Conservation (phyloP, 2,797 vertebrate species). For the Dendrocincla fuliginosa region DNA sequence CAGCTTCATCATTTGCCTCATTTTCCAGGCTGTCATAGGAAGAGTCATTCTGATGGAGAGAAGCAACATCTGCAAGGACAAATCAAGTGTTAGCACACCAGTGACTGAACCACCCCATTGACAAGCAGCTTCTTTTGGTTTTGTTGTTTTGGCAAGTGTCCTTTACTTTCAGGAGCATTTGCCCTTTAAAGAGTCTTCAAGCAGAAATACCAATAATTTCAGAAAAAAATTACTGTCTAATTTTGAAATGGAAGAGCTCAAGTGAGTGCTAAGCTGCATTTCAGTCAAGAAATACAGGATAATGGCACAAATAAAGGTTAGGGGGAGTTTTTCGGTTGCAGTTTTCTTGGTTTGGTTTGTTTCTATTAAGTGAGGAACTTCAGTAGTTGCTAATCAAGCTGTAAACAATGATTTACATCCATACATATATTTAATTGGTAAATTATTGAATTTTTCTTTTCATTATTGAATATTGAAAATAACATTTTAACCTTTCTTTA, state of each 20-base stretch:
- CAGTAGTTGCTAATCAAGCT: background rate
- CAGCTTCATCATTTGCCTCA: conserved; percentile 88
- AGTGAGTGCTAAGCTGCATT: background rate
- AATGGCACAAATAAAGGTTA: background rate
- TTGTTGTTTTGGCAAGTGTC: background rate
- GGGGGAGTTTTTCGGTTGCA: accelerated
- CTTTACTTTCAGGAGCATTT: background rate
- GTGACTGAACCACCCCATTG: background rate
- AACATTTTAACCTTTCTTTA: background rate
- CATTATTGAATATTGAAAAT: background rate
- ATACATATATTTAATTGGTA: background rate
- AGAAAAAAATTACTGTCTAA: background rate
- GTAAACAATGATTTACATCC: background rate
- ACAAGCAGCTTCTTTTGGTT: background rate
- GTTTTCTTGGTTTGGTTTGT: background rate
- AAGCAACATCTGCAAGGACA: conserved; percentile 82
- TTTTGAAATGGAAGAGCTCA: background rate
- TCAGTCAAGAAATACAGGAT: background rate
- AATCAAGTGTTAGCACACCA: conserved; percentile 2
- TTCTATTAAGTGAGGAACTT: background rate
- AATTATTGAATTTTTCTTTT: background rate
- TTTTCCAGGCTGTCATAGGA: conserved; percentile 95
- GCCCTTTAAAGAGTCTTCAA: background rate
- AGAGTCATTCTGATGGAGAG: conserved; percentile 92
- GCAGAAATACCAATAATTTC: background rate